Evolutionary conservation across 2,113 vertebrate genomes (phyloP).

Genomic region (Nestor notabilis): DNA sequence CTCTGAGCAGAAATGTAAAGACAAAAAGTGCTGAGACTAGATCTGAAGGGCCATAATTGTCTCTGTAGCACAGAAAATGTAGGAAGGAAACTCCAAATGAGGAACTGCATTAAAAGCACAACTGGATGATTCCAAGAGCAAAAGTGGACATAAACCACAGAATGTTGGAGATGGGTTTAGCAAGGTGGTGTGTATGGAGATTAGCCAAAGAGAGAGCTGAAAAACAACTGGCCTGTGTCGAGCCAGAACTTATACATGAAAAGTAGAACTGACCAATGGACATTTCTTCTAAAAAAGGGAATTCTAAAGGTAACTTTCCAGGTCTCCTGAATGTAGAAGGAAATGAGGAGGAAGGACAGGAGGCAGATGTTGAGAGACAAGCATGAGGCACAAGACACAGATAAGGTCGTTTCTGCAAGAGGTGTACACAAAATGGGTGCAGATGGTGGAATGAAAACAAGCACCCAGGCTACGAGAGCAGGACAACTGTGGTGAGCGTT

Average conservation of each 20-base stretch:
- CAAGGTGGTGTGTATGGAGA: fast-evolving
- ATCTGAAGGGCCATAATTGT: neutral
- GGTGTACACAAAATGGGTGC: neutral
- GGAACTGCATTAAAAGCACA: neutral
- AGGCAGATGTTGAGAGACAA: neutral
- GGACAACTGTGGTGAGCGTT: neutral
- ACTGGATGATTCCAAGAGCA: neutral
- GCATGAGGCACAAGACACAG: neutral
- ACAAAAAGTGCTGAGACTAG: neutral
- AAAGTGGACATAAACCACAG: fast-evolving
- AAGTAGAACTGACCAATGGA: neutral
- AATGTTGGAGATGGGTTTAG: neutral
- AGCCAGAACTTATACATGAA: neutral
- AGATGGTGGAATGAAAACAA: fast-evolving
- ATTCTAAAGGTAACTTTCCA: neutral
- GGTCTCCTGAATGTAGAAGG: neutral
- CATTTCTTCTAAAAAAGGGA: neutral
- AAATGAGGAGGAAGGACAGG: neutral
- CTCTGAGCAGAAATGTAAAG: neutral
- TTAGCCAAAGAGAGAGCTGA: neutral
- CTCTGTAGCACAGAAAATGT: neutral
- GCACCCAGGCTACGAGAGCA: fast-evolving
- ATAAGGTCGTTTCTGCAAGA: neutral
- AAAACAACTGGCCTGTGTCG: neutral
- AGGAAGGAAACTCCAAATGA: neutral